Evolutionary conservation across 2,113 vertebrate genomes (phyloP).

Genomic region (Plectropomus leopardus): DNA sequence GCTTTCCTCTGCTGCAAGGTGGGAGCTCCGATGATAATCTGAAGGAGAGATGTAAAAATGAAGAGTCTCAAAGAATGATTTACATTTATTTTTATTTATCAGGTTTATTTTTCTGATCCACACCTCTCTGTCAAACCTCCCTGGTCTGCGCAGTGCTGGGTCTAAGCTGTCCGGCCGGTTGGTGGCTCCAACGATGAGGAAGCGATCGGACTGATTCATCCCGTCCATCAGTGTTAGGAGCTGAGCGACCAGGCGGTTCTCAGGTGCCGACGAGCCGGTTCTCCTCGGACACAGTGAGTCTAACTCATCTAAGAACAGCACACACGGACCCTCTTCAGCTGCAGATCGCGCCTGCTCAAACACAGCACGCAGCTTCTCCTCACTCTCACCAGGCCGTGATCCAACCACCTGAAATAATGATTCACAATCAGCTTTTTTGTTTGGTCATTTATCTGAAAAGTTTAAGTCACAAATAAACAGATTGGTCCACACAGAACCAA

Average conservation of each 20-base stretch:
- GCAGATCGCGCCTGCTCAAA: slow-evolving; percentile 87
- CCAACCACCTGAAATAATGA: slow-evolving; percentile 85
- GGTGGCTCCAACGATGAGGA: slow-evolving; percentile 91
- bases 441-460: no score
- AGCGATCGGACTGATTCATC: slow-evolving; percentile 76
- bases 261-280: slow-evolving; percentile 80
- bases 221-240: slow-evolving; percentile 94
- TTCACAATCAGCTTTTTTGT: not conserved
- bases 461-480: no score
- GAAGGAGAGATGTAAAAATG: not conserved
- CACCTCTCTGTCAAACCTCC: slow-evolving; percentile 96
- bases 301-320: slow-evolving; percentile 95
- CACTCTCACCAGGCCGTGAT: slow-evolving; percentile 92
- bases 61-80: not conserved
- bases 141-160: slow-evolving; percentile 92
- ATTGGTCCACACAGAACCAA: no score
- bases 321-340: slow-evolving; percentile 85
- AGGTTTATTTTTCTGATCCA: not conserved
- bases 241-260: slow-evolving; percentile 93
- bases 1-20: slow-evolving; percentile 88
- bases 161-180: slow-evolving; percentile 92
- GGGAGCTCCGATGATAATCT: slow-evolving; percentile 93
- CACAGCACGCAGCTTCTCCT: slow-evolving; percentile 89
- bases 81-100: not conserved
- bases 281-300: slow-evolving; percentile 93